Conservation (phyloP, 1,140 invertebrate species). For the Acromyrmex charruanus region DNA sequence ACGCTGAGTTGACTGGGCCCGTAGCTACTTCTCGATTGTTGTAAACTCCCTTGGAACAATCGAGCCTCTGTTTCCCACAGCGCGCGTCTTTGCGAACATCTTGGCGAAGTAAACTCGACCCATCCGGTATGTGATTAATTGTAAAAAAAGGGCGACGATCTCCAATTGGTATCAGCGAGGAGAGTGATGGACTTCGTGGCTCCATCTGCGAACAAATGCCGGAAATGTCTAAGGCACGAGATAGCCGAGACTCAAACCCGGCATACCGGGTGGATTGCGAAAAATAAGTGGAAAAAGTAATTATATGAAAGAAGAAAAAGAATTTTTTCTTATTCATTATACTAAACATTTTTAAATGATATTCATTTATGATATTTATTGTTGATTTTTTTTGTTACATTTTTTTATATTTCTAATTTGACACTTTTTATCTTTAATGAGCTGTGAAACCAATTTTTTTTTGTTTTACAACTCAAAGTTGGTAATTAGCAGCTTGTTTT, state of each 20-base stretch:
- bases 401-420: background rate
- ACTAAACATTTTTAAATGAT: background rate
- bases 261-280: conserved; percentile 39
- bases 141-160: conserved; percentile 57
- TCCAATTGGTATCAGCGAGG: conserved; percentile 60
- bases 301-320: background rate
- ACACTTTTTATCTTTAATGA: background rate
- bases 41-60: conserved; percentile 23
- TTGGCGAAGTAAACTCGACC: conserved; percentile 62
- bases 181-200: conserved; percentile 52
- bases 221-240: conserved; percentile 58
- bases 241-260: conserved; percentile 78
- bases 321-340: background rate
- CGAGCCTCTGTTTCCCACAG: conserved; percentile 66
- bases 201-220: conserved; percentile 73
- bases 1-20: conserved; percentile 55
- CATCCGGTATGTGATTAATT: conserved; percentile 60
- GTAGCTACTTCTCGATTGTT: conserved; percentile 64
- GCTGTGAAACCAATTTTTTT: background rate
- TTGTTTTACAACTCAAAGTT: background rate
- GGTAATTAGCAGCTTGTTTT: background rate
- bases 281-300: background rate
- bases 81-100: conserved; percentile 24
- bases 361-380: background rate
- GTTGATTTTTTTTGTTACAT: background rate